Percentiles rank a stretch among this genome's conserved stretches.
phyloP scores from a whole-genome alignment of 2,113 vertebrate genomes.

The Pseudorectes ferrugineus region DNA sequence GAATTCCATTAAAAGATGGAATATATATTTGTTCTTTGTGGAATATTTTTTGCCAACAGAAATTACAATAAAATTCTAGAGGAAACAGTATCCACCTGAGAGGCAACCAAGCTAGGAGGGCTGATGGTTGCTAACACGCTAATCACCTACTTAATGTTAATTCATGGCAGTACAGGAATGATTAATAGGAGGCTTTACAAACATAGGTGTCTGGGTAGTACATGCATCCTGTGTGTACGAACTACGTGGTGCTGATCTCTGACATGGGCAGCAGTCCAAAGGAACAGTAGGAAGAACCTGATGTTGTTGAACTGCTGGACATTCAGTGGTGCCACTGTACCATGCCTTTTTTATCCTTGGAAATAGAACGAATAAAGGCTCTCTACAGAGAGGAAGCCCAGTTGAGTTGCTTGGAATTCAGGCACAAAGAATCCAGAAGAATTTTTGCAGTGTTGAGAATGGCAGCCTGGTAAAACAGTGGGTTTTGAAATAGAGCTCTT shows the following conservation, averaged over 20 bases:
- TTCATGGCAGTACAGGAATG: not conserved
- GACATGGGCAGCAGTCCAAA: not conserved
- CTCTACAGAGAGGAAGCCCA: not conserved
- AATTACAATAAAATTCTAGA: not conserved
- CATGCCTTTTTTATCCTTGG: not conserved
- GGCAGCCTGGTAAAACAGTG: not conserved
- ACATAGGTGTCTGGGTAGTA: not conserved
- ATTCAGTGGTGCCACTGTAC: not conserved
- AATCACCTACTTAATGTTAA: not conserved
- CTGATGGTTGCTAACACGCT: not conserved
- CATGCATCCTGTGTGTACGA: not conserved
- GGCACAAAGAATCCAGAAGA: not conserved
- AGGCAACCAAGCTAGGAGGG: not conserved
- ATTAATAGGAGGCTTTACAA: not conserved
- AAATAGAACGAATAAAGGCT: not conserved
- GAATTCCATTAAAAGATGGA: not conserved
- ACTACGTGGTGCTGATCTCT: not conserved
- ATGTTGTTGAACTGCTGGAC: not conserved
- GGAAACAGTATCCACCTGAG: not conserved
- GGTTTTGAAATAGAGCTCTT: not conserved
- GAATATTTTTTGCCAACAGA: not conserved
- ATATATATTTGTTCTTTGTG: not conserved
- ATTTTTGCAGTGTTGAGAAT: not conserved
- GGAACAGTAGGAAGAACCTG: not conserved
- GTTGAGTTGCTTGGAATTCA: not conserved